Evolutionary conservation across 2,888 invertebrate genomes (phyloP).

Genomic region (Dynastes hyllus): DNA sequence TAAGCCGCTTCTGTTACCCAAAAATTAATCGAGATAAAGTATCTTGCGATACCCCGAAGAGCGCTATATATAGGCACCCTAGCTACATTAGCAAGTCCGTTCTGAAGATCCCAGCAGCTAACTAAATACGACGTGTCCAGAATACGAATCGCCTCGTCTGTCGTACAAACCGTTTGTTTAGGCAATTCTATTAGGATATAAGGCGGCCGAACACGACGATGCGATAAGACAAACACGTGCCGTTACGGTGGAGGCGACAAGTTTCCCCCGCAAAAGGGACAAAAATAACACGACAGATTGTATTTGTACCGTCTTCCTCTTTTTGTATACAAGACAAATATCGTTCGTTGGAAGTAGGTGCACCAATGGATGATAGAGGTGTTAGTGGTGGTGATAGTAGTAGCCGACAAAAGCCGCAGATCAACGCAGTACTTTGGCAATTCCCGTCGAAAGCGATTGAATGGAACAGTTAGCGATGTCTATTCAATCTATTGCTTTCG

Average conservation of each 20-base stretch:
- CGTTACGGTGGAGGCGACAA: not conserved
- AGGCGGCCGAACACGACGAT: constrained; percentile 16
- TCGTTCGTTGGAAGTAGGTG: not conserved
- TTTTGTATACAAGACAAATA: not conserved
- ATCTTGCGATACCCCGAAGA: not conserved
- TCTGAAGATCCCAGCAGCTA: constrained; percentile 13
- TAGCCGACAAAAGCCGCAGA: constrained; percentile 47
- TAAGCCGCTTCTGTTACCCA: not conserved
- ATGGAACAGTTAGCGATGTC: constrained; percentile 63
- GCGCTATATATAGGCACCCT: not conserved
- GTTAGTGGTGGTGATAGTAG: too few relatives aligned
- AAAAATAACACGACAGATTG: constrained; percentile 29
- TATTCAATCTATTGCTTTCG: constrained; percentile 65
- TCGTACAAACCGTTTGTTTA: constrained; percentile 27
- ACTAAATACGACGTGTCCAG: constrained; percentile 33
- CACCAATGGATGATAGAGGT: too few relatives aligned
- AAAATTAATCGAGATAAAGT: constrained; percentile 15
- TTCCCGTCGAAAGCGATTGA: constrained; percentile 53
- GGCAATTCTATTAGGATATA: constrained; percentile 41
- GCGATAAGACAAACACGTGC: constrained; percentile 44
- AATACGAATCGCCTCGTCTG: constrained; percentile 25
- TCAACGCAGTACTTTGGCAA: constrained; percentile 45
- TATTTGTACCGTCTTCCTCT: not conserved
- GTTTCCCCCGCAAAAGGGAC: not conserved
- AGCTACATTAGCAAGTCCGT: constrained; percentile 30